These are phyloP conservation scores for Lagocephalus sceleratus DNA, from an alignment of 2,797 vertebrate genomes.

Conservation along the genomic window DNA sequence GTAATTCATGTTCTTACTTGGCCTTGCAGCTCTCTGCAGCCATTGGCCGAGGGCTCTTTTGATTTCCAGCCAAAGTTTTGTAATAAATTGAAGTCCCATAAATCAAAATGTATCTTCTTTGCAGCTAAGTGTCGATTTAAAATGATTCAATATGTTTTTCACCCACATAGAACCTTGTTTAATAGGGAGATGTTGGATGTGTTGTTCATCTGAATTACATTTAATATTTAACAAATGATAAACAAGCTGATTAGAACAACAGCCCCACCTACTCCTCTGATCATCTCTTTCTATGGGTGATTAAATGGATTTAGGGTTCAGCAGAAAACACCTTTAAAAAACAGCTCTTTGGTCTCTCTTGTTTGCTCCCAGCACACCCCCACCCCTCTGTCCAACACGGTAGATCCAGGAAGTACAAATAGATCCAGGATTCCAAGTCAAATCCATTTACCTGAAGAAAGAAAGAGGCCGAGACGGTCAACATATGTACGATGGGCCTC, in stretches of 20 bases:
- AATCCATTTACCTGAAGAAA: slow-evolving; percentile 1
- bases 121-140: neutral
- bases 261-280: neutral
- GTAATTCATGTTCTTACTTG: slow-evolving; percentile 53
- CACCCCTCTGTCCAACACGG: neutral
- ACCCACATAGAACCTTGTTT: neutral
- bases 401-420: slow-evolving; percentile 1
- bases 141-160: neutral
- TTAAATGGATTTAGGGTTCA: neutral
- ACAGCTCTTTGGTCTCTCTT: neutral
- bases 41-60: slow-evolving; percentile 22
- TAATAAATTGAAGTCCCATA: slow-evolving; percentile 33
- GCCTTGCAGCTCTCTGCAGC: slow-evolving; percentile 30
- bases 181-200: no score
- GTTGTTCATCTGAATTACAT: no score
- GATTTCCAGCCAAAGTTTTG: slow-evolving; percentile 20
- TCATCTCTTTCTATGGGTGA: neutral
- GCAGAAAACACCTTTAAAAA: neutral
- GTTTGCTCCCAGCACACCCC: neutral
- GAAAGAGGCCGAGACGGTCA: neutral
- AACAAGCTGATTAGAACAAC: neutral
- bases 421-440: neutral
- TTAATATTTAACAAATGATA: neutral
- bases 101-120: slow-evolving; percentile 20
- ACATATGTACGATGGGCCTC: neutral